Evolutionary conservation across 2,888 invertebrate species (phyloP).

Genomic region (Mantis religiosa): DNA sequence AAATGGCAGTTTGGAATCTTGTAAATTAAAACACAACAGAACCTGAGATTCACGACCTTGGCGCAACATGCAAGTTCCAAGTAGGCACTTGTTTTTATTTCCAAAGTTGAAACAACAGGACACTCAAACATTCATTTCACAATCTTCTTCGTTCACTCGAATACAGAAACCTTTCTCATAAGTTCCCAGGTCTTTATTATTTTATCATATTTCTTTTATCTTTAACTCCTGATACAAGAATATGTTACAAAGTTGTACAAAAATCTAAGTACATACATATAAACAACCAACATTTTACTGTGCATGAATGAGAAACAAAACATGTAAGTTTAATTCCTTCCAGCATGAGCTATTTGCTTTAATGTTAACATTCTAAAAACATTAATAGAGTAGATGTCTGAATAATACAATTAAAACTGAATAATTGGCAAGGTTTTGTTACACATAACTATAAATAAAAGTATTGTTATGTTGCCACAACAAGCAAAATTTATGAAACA

Average conservation of each 20-base stretch:
- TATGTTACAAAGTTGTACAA: not conserved
- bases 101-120: not conserved
- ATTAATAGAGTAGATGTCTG: too few relatives aligned
- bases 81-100: not conserved
- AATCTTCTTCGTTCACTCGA: not conserved
- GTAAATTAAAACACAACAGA: not conserved
- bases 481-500: too few relatives aligned
- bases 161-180: not conserved
- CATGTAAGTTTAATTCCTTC: not conserved
- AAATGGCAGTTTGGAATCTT: slow-evolving; percentile 3
- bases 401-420: too few relatives aligned
- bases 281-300: not conserved
- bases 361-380: too few relatives aligned
- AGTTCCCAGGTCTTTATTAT: not conserved
- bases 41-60: not conserved
- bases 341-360: not conserved
- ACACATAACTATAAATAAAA: too few relatives aligned
- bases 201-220: not conserved
- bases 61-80: not conserved
- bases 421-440: too few relatives aligned
- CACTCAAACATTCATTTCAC: not conserved
- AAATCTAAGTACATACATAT: not conserved
- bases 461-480: too few relatives aligned
- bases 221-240: not conserved
- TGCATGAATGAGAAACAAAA: not conserved